These are phyloP conservation scores for Caenorhabditis sulstoni DNA, from an alignment of 2,888 invertebrate genomes.

Conservation along the genomic window DNA sequence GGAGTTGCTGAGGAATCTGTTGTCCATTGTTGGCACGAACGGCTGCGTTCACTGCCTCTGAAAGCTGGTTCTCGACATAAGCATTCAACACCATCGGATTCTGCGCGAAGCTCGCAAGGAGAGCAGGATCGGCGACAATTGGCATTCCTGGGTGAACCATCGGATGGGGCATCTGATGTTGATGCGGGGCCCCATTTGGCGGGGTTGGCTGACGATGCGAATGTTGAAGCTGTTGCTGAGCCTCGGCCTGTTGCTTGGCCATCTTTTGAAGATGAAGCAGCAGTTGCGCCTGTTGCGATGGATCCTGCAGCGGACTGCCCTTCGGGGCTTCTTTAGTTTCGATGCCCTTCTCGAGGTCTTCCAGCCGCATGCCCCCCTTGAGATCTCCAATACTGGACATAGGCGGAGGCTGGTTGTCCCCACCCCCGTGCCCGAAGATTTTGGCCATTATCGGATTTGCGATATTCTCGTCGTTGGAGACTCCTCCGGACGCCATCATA, in stretches of 20 bases:
- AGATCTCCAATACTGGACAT: conserved; percentile 14
- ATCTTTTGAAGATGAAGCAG: conserved; percentile 65
- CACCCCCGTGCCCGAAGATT: conserved; percentile 42
- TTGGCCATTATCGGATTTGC: conserved; percentile 54
- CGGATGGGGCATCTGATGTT: conserved; percentile 13
- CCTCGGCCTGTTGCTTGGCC: conserved; percentile 48
- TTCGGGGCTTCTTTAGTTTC: conserved; percentile 33
- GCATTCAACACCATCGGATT: conserved; percentile 49
- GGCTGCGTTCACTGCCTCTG: conserved; percentile 50
- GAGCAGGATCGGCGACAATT: conserved; percentile 44
- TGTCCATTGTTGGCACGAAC: conserved; percentile 55
- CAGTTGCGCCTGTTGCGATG: conserved; percentile 68
- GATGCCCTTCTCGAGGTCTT: conserved; percentile 60
- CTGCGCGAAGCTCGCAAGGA: conserved; percentile 46
- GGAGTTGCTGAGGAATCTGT: conserved; percentile 47
- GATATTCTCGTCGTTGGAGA: conserved; percentile 47
- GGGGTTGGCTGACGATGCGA: conserved; percentile 45
- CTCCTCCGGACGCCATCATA: conserved; percentile 26
- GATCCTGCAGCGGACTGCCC: conserved; percentile 68
- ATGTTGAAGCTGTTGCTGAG: conserved; percentile 24
- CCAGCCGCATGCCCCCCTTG: conserved; percentile 55
- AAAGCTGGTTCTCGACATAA: conserved; percentile 50
- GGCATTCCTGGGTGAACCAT: conserved; percentile 28
- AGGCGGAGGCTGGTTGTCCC: conserved; percentile 21
- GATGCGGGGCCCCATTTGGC: conserved; percentile 27